A percentile compares a stretch with the other conserved stretches of the same genome.
Evolutionary conservation across 2,797 vertebrate genomes (phyloP).

Genomic region (Malacoraja senta): DNA sequence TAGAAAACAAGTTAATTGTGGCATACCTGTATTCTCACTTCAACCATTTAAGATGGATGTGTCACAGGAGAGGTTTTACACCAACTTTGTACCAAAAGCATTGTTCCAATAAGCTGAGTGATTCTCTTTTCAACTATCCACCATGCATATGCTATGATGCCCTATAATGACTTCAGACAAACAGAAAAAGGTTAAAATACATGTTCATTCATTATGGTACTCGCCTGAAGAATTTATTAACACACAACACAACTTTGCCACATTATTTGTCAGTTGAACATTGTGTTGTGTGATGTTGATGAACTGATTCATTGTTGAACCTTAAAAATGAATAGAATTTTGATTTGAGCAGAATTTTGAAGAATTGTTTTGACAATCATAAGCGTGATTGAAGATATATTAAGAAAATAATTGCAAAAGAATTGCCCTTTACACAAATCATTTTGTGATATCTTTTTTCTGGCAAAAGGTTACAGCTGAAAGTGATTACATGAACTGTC

Average conservation of each 20-base stretch:
- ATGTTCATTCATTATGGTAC: background rate
- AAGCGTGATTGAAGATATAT: conserved; percentile 15
- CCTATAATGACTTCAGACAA: background rate
- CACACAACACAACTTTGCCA: background rate
- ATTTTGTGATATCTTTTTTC: conserved; percentile 24
- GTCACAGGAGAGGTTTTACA: background rate
- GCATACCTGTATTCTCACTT: background rate
- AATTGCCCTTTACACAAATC: conserved; percentile 32
- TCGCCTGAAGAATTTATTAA: background rate
- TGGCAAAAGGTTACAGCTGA: conserved; percentile 34
- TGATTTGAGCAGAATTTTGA: conserved; percentile 9
- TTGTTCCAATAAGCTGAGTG: background rate
- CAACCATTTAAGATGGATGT: background rate
- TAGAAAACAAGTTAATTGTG: background rate
- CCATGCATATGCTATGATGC: background rate
- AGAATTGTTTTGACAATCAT: conserved; percentile 20
- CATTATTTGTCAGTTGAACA: background rate
- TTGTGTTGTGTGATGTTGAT: background rate
- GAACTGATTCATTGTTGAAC: background rate
- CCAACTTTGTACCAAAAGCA: background rate
- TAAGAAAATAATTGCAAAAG: conserved; percentile 27
- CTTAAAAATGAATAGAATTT: background rate
- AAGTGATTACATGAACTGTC: conserved; percentile 32
- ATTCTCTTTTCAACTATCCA: background rate
- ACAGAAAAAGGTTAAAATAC: background rate